Percentiles rank a stretch among this genome's conserved stretches.
These are phyloP conservation scores for Ceratina calcarata DNA, from an alignment of 1,140 invertebrate genomes.

Conservation along the genomic window DNA sequence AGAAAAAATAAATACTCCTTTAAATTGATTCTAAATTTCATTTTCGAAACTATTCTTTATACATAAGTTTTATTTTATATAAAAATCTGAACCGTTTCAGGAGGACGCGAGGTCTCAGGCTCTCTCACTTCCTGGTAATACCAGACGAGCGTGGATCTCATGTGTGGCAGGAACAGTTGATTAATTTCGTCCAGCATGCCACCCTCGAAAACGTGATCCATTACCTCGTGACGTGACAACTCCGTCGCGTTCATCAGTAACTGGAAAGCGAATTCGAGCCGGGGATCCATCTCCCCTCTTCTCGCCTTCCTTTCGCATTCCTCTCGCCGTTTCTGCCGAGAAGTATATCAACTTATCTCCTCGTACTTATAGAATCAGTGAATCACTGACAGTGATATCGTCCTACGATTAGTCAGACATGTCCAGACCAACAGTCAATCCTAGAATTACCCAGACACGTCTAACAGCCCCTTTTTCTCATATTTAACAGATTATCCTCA, in stretches of 20 bases:
- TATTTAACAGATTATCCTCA: too few species aligned
- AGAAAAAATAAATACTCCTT: too few species aligned
- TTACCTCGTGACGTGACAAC: constrained; percentile 89
- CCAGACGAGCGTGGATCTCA: constrained; percentile 93
- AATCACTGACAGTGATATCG: too few species aligned
- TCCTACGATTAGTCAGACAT: too few species aligned
- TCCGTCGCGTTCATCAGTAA: constrained; percentile 90
- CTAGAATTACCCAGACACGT: too few species aligned
- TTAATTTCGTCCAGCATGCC: constrained; percentile 95
- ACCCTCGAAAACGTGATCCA: constrained; percentile 93
- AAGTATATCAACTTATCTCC: not conserved
- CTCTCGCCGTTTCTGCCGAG: constrained; percentile 88
- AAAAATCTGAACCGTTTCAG: constrained; percentile 76
- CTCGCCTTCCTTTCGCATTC: constrained; percentile 94
- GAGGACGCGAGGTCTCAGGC: constrained; percentile 80
- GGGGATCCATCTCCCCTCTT: constrained; percentile 92
- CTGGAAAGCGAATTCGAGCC: constrained; percentile 93
- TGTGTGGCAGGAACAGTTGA: constrained; percentile 91
- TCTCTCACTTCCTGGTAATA: constrained; percentile 94
- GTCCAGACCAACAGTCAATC: too few species aligned
- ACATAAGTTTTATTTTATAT: too few species aligned
- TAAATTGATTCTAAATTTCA: too few species aligned
- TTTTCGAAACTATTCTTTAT: too few species aligned
- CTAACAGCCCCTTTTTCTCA: too few species aligned
- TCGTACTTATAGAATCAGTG: not conserved